Evolutionary conservation across 2,113 vertebrate genomes (phyloP), one percentile per base, ranked within the genome.

Genomic region (Fulica atra): DNA sequence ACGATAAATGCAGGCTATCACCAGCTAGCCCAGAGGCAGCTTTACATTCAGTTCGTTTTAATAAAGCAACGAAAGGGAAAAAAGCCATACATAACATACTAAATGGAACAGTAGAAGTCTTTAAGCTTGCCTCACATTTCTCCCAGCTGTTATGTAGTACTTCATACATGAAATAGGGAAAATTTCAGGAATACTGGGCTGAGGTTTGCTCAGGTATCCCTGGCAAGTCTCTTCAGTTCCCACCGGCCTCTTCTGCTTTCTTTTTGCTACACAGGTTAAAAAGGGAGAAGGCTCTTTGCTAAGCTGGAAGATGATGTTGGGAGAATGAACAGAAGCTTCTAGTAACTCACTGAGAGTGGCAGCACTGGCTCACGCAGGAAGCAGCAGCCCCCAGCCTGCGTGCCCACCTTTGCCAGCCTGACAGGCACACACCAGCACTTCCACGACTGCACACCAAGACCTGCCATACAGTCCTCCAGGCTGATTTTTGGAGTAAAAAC

Each of bases 381-480:
- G 24, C 40, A 29, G 82, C 79, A 69, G 18, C 50, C 7, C 51
- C 38, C 77, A 33, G 89, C 56, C 42, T 31, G 6, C 1, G 31
- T 9, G 71, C 77, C 54, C 50, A 7, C 61, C 54, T 40, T 56
- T 7, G 3, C 57, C 76, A 46, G 61, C 48, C 28, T 9, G 70
- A 12, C 29, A 48, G 19, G 8, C 26, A 3, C 51, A 28, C 29
- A 10, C 53, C 53, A 9, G 35, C 63, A n/a, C 4, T 25, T 11
- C 35, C 78, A 35, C 7, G 4, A 31, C 50, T 13, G 26, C 60
- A 25, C 5, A 1, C 24, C 1, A 1, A 23, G 54, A 9, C 7
- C 53, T 16, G n/a, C 68, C 2, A 0, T 1, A 36, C 11, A 12
- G 4, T 4, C 50, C 74, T 17, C 24, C 0, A 0, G 12, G 3